A percentile compares a stretch with the other conserved stretches of the same genome.
Evolutionary conservation across 92 coral and sea anemone genomes (phyloP).

Genomic region (Epizoanthus stellaris): DNA sequence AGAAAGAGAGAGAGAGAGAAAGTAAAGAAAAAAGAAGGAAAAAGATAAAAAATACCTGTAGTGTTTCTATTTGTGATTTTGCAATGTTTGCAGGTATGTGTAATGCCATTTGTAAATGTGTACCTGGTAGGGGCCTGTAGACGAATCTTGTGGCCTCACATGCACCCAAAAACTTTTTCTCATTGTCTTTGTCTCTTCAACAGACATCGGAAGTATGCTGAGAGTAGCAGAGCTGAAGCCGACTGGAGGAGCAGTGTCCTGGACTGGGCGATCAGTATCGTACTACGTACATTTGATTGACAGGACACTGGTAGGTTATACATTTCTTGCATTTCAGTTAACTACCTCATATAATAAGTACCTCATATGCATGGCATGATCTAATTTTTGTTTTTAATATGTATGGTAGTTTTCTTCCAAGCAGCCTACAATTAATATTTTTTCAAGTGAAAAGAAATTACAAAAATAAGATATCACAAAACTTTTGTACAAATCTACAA

Average conservation of each 20-base stretch:
- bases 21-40: too few species aligned
- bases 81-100: neutral
- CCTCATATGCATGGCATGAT: too few species aligned
- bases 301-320: constrained; percentile 81
- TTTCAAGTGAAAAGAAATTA: too few species aligned
- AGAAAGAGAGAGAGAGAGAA: too few species aligned
- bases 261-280: constrained; percentile 99
- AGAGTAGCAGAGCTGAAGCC: constrained; percentile 94
- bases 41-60: neutral
- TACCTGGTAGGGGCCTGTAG: neutral
- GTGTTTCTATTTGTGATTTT: neutral
- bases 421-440: too few species aligned
- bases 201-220: constrained; percentile 95
- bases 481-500: too few species aligned
- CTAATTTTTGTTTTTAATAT: neutral
- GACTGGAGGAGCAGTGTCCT: constrained; percentile 94
- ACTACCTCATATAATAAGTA: too few species aligned
- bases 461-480: too few species aligned
- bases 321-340: too few species aligned
- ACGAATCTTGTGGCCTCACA: neutral
- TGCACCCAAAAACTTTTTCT: neutral
- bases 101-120: neutral
- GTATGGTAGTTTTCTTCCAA: too few species aligned
- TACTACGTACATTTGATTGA: constrained; percentile 95
- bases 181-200: neutral